These are phyloP conservation scores for Ornithoptera priamus DNA, from an alignment of 2,888 invertebrate species.

Conservation along the genomic window DNA sequence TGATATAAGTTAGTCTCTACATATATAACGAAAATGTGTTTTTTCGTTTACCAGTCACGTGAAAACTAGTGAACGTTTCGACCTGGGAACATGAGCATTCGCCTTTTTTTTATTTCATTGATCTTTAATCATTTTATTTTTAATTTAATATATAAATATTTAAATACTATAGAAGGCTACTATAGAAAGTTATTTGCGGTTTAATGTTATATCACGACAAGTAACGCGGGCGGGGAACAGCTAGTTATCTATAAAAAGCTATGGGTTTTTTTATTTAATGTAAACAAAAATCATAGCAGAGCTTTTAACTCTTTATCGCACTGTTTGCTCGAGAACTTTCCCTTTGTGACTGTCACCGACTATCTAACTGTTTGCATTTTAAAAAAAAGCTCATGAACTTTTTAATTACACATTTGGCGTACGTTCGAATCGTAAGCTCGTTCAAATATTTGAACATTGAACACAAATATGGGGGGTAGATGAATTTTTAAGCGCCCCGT, in stretches of 20 bases:
- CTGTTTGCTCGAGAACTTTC: constrained; percentile 25
- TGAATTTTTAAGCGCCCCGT: constrained; percentile 31
- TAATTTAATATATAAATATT: too few relatives aligned
- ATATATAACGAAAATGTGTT: too few relatives aligned
- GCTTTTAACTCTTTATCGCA: constrained; percentile 25
- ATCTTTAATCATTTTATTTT: too few relatives aligned
- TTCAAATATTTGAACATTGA: constrained; percentile 32
- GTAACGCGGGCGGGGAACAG: neutral
- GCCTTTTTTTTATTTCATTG: too few relatives aligned
- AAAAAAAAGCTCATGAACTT: constrained; percentile 18
- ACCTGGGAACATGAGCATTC: too few relatives aligned
- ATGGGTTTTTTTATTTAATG: constrained; percentile 12
- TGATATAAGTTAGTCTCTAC: neutral
- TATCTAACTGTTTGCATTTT: constrained; percentile 27
- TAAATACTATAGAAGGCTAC: too few relatives aligned
- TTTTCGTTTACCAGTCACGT: too few relatives aligned
- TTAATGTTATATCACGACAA: too few relatives aligned
- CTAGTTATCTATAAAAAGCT: constrained; percentile 20
- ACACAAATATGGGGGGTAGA: constrained; percentile 27
- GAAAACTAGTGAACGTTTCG: too few relatives aligned
- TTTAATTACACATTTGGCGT: constrained; percentile 32
- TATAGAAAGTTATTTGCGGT: too few relatives aligned
- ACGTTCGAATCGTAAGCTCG: constrained; percentile 29
- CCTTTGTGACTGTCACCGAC: constrained; percentile 24
- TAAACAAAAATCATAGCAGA: constrained; percentile 20